Evolutionary conservation across 2,113 vertebrate genomes (phyloP), one percentile per base, ranked within the genome.

Genomic region (Heterochromis multidens): DNA sequence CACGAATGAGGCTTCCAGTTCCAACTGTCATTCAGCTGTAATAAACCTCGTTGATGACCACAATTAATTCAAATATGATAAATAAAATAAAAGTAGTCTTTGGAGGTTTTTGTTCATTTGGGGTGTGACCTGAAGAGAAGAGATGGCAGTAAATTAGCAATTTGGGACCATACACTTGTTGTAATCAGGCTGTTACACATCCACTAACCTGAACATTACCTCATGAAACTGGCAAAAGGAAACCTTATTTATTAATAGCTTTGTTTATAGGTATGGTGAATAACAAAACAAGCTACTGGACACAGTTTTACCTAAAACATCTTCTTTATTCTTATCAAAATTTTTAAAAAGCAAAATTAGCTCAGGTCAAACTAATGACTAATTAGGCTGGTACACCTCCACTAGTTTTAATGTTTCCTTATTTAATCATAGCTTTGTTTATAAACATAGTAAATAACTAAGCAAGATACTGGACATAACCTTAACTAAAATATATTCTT

Each of bases 121-220:
- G 2, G 3, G 43, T 72, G 43, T 49, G 67, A 72, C 29, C 16
- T 72, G 25, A 0, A 49, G 67, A 72, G 16, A 43, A 43, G 40
- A 29, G 25, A 29, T 49, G 16, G 27, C 23, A 70, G 17, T 49
- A 72, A 72, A 72, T 49, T 8, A 72, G 67, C 16, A 1, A 46
- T 0, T 43, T 67, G 35, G 62, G 35, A 43, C 63, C 35, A 17
- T 72, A 49, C 25, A 49, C 0, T 1, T 72, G 25, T 49, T 49
- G 16, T 72, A 72, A 49, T 72, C 25, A 29, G 43, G 43, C 27
- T 52, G 43, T 49, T 74, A 31, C 0, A 52, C 43, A n/a, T 52
- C 3, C 17, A 52, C 40, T 70, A 43, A 9, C 0, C 19, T 49
- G 40, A 21, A 49, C 21, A 74, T 31, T 25, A 52, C 12, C 43